A percentile compares a stretch with the other conserved stretches of the same genome.
Conservation (phyloP, 2,113 vertebrate genomes). For the Pelodiscus sinensis region DNA sequence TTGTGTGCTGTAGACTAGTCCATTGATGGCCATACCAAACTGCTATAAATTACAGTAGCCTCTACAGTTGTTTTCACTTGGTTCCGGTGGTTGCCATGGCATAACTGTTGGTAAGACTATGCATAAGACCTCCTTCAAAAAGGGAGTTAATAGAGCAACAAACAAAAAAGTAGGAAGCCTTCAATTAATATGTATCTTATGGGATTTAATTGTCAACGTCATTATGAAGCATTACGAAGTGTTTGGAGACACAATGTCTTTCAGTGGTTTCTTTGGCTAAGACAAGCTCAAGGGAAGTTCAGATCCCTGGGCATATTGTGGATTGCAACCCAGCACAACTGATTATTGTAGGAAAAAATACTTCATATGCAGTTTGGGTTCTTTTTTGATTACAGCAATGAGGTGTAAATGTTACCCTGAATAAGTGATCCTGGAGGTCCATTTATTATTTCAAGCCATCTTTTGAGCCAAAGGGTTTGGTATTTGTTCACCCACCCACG, state of each 20-base stretch:
- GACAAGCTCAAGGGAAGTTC: background rate
- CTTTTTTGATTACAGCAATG: background rate
- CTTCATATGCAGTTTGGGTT: background rate
- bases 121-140: background rate
- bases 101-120: background rate
- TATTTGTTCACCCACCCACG: background rate
- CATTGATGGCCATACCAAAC: background rate
- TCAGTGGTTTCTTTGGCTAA: background rate
- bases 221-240: background rate
- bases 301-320: background rate
- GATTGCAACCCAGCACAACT: background rate
- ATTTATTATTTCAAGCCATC: background rate
- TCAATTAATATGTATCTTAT: background rate
- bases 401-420: background rate
- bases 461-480: background rate
- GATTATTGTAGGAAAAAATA: background rate
- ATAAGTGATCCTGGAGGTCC: background rate
- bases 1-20: background rate
- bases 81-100: background rate
- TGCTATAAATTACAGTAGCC: background rate
- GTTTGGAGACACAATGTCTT: background rate
- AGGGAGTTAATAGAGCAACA: background rate
- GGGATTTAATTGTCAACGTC: background rate
- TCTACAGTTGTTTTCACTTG: background rate
- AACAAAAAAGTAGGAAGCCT: background rate